phyloP scores from a whole-genome alignment of 2,888 invertebrate species.

The Antheraea assamensis region DNA sequence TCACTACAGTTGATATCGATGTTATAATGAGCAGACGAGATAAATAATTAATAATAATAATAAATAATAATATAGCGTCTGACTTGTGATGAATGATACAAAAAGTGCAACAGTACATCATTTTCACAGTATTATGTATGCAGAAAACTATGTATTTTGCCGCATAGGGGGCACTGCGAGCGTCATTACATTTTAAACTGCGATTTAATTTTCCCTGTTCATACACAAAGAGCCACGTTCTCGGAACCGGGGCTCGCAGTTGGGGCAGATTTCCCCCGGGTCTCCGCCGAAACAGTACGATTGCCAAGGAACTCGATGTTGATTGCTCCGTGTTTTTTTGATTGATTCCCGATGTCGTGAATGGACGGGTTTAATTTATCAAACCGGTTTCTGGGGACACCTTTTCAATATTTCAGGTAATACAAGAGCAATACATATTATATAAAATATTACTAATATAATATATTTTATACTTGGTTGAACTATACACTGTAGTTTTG shows the following conservation, averaged over 20 bases:
- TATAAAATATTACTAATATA: not conserved
- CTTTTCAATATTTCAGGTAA: not conserved
- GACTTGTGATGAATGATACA: not conserved
- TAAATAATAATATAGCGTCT: too few relatives aligned
- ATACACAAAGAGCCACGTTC: constrained; percentile 19
- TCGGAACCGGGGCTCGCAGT: not conserved
- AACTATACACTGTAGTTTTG: not conserved
- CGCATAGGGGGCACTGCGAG: constrained; percentile 15
- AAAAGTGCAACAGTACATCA: not conserved
- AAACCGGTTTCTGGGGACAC: constrained; percentile 8
- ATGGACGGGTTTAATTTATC: constrained; percentile 16
- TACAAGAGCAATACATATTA: not conserved
- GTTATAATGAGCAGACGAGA: too few relatives aligned
- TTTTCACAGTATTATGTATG: not conserved
- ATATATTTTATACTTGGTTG: not conserved
- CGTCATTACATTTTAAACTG: constrained; percentile 10
- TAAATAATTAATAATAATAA: too few relatives aligned
- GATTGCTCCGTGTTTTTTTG: constrained; percentile 26
- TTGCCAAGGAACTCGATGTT: constrained; percentile 21
- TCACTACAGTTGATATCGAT: too few relatives aligned
- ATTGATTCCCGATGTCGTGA: constrained; percentile 25
- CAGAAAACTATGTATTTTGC: not conserved
- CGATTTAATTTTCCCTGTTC: constrained; percentile 18
- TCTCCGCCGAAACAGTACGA: constrained; percentile 7
- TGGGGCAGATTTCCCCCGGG: constrained; percentile 22